These are phyloP conservation scores for Argyrosomus japonicus DNA, from an alignment of 2,113 vertebrate species.

Conservation along the genomic window DNA sequence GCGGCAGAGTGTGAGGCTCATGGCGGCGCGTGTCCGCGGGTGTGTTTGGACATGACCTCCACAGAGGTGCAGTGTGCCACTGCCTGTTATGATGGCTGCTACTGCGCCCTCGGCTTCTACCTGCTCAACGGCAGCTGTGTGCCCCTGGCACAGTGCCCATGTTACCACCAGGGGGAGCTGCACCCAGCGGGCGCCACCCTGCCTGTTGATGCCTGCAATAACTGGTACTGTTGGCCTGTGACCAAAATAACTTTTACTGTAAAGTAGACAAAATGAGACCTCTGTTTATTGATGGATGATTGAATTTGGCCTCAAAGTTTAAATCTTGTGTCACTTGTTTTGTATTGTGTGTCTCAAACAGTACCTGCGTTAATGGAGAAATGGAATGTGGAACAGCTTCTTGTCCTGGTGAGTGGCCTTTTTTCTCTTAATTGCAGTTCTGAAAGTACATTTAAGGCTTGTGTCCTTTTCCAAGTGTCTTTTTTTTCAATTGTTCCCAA, in stretches of 20 bases:
- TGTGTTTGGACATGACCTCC: slow-evolving; percentile 86
- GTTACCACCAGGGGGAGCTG: slow-evolving; percentile 84
- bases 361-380: slow-evolving; percentile 87
- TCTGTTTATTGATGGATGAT: background rate
- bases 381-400: slow-evolving; percentile 84
- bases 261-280: background rate
- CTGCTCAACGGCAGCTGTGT: slow-evolving; percentile 87
- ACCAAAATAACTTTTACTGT: background rate
- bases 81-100: slow-evolving; percentile 86
- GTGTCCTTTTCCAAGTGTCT: too few species aligned
- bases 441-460: background rate
- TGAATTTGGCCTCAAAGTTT: background rate
- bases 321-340: background rate
- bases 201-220: slow-evolving; percentile 85
- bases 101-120: slow-evolving; percentile 86
- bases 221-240: slow-evolving; percentile 83
- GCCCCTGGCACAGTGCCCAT: slow-evolving; percentile 80
- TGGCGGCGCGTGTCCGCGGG: slow-evolving; percentile 84
- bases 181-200: slow-evolving; percentile 69
- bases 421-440: background rate
- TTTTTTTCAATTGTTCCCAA: too few species aligned
- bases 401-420: slow-evolving; percentile 85
- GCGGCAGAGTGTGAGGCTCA: slow-evolving; percentile 82
- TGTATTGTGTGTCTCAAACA: slow-evolving; percentile 65
- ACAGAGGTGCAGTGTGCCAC: slow-evolving; percentile 85